These are phyloP conservation scores for Digitonthophagus gazella DNA, from an alignment of 2,888 invertebrate species.

Conservation along the genomic window DNA sequence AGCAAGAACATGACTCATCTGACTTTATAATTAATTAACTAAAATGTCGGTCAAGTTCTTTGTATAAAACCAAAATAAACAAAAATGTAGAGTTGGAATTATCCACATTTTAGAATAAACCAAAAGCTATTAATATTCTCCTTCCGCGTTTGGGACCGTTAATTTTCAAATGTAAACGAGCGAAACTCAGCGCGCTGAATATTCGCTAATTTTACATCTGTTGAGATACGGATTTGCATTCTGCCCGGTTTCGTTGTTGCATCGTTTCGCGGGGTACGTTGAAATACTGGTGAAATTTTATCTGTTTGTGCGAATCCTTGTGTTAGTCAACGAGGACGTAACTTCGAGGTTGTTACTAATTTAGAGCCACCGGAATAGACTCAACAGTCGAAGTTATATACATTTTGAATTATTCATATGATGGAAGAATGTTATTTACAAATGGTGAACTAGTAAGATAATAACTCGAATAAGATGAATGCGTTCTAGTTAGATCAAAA, in stretches of 20 bases:
- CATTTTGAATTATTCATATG: not conserved
- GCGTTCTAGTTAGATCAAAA: not conserved
- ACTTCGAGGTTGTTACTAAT: not conserved
- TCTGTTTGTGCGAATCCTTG: not conserved
- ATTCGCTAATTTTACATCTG: not conserved
- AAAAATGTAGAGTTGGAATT: not conserved
- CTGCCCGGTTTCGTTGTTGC: not conserved
- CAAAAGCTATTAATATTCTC: not conserved
- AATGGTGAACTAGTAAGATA: not conserved
- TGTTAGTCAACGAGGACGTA: not conserved
- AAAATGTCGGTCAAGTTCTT: too few relatives aligned
- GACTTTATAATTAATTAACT: not conserved
- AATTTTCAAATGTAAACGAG: not conserved
- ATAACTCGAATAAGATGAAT: too few relatives aligned
- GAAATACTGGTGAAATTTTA: not conserved
- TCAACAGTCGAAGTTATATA: not conserved
- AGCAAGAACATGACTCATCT: not conserved
- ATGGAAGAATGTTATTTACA: not conserved
- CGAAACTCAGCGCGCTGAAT: not conserved
- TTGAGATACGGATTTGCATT: not conserved
- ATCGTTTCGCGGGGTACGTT: not conserved
- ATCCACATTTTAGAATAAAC: too few relatives aligned
- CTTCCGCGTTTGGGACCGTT: not conserved
- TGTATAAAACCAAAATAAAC: too few relatives aligned
- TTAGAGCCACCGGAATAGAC: not conserved